phyloP scores from a whole-genome alignment of 2,113 vertebrate genomes.

The Agapornis roseicollis region DNA sequence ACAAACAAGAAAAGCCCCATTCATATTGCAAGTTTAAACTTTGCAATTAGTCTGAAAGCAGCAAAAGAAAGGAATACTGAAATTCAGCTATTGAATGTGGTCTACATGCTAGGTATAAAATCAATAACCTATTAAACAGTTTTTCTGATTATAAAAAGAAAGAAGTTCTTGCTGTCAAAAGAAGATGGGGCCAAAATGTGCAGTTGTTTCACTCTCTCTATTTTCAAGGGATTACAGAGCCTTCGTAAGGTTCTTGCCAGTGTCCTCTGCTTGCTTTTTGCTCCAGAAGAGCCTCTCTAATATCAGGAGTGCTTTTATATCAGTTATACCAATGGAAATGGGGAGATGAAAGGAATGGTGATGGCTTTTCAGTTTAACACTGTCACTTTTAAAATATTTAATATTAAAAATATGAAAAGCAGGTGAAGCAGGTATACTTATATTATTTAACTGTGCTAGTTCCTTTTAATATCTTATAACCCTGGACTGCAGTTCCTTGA shows the following conservation, averaged over 20 bases:
- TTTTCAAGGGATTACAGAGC: not conserved
- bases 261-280: not conserved
- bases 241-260: not conserved
- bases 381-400: conserved; percentile 25
- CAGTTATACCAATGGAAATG: not conserved
- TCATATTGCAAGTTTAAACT: not conserved
- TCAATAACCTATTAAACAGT: not conserved
- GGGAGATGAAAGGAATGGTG: not conserved
- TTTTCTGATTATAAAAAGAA: not conserved
- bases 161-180: not conserved
- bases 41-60: not conserved
- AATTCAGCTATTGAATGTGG: not conserved
- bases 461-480: not conserved
- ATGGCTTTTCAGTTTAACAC: conserved; percentile 19
- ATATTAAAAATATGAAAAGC: conserved; percentile 10
- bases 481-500: not conserved
- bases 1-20: not conserved
- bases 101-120: not conserved
- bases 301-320: not conserved
- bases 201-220: not conserved
- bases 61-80: not conserved
- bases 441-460: not conserved
- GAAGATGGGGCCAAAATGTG: not conserved
- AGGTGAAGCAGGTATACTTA: conserved; percentile 10
- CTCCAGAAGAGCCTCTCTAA: not conserved